A percentile compares a stretch with the other conserved stretches of the same genome.
phyloP scores from a whole-genome alignment of 1,140 invertebrate genomes.

The Onthophagus taurus region DNA sequence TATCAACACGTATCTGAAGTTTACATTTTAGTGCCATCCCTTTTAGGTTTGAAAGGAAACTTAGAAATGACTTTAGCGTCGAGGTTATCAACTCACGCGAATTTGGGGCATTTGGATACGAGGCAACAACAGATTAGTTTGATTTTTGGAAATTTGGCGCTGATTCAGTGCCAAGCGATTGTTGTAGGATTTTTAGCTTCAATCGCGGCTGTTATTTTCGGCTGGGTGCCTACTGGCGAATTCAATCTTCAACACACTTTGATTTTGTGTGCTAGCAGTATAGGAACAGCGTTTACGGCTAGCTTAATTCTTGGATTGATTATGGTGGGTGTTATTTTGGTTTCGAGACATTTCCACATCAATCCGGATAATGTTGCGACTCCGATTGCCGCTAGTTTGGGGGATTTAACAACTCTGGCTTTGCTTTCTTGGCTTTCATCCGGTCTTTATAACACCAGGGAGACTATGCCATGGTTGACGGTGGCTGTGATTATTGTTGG shows the following conservation, averaged over 20 bases:
- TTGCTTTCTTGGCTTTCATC: conserved; percentile 61
- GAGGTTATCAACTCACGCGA: conserved; percentile 71
- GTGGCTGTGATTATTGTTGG: conserved; percentile 50
- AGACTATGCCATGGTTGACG: conserved; percentile 51
- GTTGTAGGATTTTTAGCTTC: conserved; percentile 88
- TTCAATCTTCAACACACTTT: conserved; percentile 77
- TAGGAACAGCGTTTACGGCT: conserved; percentile 86
- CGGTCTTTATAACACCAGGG: conserved; percentile 48
- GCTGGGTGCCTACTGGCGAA: conserved; percentile 68
- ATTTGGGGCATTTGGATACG: conserved; percentile 51
- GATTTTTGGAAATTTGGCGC: conserved; percentile 74
- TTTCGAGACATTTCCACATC: conserved; percentile 65
- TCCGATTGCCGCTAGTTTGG: conserved; percentile 80
- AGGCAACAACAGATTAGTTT: conserved; percentile 57
- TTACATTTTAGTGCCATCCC: conserved; percentile 78
- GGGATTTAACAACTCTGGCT: conserved; percentile 70
- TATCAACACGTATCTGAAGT: conserved; percentile 78
- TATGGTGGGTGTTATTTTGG: conserved; percentile 71
- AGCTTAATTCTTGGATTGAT: conserved; percentile 67
- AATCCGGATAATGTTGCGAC: conserved; percentile 89
- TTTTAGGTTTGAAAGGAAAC: conserved; percentile 92
- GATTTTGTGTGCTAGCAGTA: conserved; percentile 76
- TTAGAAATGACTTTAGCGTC: conserved; percentile 96
- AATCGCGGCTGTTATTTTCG: conserved; percentile 73
- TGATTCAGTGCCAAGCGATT: conserved; percentile 77